Percentiles rank a stretch among this genome's conserved stretches.
Conservation (phyloP, 1,140 invertebrate species). For the Drosophila asahinai region DNA sequence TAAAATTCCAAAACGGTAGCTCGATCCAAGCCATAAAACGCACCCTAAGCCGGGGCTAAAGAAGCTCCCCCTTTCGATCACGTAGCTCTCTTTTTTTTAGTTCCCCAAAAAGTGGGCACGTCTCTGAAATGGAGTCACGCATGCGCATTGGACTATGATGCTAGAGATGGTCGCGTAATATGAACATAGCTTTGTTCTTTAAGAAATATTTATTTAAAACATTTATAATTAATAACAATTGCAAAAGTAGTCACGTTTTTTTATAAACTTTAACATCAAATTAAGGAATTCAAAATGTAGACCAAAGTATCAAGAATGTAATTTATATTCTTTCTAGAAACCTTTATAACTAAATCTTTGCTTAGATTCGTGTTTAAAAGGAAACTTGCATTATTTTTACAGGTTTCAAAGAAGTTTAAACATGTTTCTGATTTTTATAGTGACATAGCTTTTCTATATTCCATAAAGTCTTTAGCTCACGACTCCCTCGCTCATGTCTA, state of each 20-base stretch:
- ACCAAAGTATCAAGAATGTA: neutral
- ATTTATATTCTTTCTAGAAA: neutral
- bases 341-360: no score
- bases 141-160: constrained; percentile 10
- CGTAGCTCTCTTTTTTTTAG: neutral
- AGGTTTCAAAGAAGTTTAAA: no score
- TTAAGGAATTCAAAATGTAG: neutral
- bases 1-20: constrained; percentile 69
- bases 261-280: neutral
- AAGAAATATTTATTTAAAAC: neutral
- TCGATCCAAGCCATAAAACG: constrained; percentile 56
- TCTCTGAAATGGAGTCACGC: constrained; percentile 49
- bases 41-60: constrained; percentile 9
- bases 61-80: neutral
- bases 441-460: neutral
- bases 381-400: no score
- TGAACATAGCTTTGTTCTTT: neutral
- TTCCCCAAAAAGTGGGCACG: constrained; percentile 35
- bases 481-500: neutral
- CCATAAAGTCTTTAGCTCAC: neutral
- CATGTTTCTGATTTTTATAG: no score
- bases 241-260: no score
- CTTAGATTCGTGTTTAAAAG: no score
- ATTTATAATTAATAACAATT: neutral
- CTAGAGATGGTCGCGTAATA: constrained; percentile 4